These are phyloP conservation scores for Ypsolopha sequella DNA, from an alignment of 2,888 invertebrate species.

Conservation along the genomic window DNA sequence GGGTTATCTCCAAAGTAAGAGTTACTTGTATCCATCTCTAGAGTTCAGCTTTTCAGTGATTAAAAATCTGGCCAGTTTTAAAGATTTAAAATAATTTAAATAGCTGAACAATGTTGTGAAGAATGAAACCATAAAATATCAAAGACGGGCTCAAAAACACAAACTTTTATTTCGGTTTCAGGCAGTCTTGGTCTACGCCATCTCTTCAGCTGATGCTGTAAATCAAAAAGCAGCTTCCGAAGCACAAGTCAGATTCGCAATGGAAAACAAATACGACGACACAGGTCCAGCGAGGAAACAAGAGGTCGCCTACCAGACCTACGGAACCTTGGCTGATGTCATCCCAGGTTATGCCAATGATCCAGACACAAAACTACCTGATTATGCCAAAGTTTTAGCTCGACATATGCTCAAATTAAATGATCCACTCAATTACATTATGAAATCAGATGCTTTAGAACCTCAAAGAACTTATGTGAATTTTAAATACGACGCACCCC, in stretches of 20 bases:
- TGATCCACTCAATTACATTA: background rate
- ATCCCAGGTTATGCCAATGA: constrained; percentile 43
- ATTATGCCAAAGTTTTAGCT: constrained; percentile 33
- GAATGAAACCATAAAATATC: background rate
- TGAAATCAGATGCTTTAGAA: too few relatives aligned
- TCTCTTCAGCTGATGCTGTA: background rate
- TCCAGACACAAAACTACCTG: constrained; percentile 50
- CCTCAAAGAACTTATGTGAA: too few relatives aligned
- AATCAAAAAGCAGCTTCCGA: constrained; percentile 39
- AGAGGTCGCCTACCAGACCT: constrained; percentile 44
- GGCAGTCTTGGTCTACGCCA: background rate
- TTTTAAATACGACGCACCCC: too few relatives aligned
- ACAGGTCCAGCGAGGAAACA: constrained; percentile 52
- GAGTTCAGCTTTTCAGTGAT: too few relatives aligned
- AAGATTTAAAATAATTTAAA: too few relatives aligned
- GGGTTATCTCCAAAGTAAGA: too few relatives aligned
- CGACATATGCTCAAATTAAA: constrained; percentile 10
- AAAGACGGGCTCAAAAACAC: background rate
- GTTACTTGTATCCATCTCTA: too few relatives aligned
- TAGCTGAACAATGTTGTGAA: too few relatives aligned
- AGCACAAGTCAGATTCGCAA: constrained; percentile 49
- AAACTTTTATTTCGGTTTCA: background rate
- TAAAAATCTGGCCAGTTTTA: too few relatives aligned
- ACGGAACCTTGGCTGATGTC: constrained; percentile 44
- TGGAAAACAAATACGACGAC: constrained; percentile 56